Evolutionary conservation across 2,888 invertebrate species (phyloP).

Genomic region (Synanthedon tipuliformis): DNA sequence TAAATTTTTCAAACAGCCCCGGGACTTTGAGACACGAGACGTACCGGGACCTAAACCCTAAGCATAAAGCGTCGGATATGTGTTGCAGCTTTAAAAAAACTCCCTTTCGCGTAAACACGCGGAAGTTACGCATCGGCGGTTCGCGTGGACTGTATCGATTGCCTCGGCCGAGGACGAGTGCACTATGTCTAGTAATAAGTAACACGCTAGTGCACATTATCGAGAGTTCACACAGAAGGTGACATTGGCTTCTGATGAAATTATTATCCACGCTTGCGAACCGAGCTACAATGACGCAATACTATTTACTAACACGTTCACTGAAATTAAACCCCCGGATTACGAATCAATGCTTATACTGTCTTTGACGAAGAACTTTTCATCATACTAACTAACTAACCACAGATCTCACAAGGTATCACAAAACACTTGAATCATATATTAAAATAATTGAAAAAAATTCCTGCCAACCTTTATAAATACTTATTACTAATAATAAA

Average conservation of each 20-base stretch:
- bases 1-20: too few species aligned
- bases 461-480: too few species aligned
- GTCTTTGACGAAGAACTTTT: background rate
- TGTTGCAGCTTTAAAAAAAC: slow-evolving; percentile 13
- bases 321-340: background rate
- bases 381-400: background rate
- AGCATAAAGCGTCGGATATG: slow-evolving; percentile 21
- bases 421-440: too few species aligned
- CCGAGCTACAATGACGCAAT: slow-evolving; percentile 2
- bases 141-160: slow-evolving; percentile 13
- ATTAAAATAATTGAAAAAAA: too few species aligned
- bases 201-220: slow-evolving; percentile 4
- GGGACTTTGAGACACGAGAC: too few species aligned
- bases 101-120: slow-evolving; percentile 17
- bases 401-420: too few species aligned
- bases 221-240: slow-evolving; percentile 16
- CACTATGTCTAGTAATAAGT: slow-evolving; percentile 17
- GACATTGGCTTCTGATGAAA: slow-evolving; percentile 36
- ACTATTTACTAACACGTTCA: background rate
- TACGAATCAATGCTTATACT: background rate
- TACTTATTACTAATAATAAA: too few species aligned
- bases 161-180: slow-evolving; percentile 48
- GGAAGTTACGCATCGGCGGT: slow-evolving; percentile 56
- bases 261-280: slow-evolving; percentile 34
- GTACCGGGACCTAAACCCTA: background rate